Evolutionary conservation across 2,888 invertebrate species (phyloP).

Genomic region (Blastobasis lacticolella): DNA sequence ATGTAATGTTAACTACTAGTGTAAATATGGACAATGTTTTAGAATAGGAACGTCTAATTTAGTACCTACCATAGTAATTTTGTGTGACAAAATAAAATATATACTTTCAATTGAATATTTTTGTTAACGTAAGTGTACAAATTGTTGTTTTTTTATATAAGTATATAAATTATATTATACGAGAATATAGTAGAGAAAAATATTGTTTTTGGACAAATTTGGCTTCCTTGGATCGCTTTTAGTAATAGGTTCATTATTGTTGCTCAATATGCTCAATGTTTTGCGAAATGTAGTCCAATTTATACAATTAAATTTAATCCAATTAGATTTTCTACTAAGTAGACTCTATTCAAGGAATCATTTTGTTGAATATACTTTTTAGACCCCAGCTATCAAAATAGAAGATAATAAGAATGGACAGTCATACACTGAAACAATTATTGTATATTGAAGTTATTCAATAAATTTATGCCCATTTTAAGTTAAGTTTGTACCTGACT

Average conservation of each 20-base stretch:
- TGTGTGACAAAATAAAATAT: constrained; percentile 10
- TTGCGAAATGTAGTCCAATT: constrained; percentile 37
- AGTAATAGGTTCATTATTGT: constrained; percentile 42
- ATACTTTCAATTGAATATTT: constrained; percentile 34
- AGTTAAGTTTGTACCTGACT: no score
- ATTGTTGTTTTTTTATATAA: constrained; percentile 22
- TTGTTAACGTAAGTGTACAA: constrained; percentile 31
- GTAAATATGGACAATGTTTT: constrained; percentile 39
- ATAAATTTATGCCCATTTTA: no score
- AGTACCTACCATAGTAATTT: constrained; percentile 14
- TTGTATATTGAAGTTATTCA: no score
- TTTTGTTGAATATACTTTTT: not conserved
- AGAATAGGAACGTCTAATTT: constrained; percentile 22
- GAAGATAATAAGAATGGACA: no score
- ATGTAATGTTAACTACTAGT: constrained; percentile 28
- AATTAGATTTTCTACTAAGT: constrained; percentile 11
- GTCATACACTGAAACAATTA: no score
- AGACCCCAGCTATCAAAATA: no score
- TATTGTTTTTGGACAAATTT: constrained; percentile 18
- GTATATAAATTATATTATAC: constrained; percentile 9
- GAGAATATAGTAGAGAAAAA: constrained; percentile 9
- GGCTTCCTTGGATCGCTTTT: constrained; percentile 42
- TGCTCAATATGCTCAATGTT: constrained; percentile 66
- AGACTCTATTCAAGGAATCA: not conserved
- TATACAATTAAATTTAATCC: not conserved